A percentile compares a stretch with the other conserved stretches of the same genome.
Evolutionary conservation across 2,797 vertebrate species (phyloP).

Genomic region (Rhinichthys osculus): DNA sequence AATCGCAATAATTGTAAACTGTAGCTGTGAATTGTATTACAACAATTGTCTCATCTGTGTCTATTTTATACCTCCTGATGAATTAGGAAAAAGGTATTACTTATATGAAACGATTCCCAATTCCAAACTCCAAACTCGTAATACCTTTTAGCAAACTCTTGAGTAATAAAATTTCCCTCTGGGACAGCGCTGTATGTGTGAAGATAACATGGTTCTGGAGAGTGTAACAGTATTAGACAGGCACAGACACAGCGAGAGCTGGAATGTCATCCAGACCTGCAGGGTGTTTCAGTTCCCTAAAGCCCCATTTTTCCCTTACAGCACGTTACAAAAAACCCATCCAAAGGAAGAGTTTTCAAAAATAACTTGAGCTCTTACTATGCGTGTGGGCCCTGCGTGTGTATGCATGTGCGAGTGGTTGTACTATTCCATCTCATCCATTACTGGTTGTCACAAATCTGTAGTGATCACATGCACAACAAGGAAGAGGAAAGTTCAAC

Average conservation of each 20-base stretch:
- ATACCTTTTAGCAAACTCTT: conserved; percentile 2
- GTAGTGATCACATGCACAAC: too few relatives aligned
- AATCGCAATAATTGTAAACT: neutral
- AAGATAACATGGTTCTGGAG: conserved; percentile 73
- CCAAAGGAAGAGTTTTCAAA: conserved; percentile 31
- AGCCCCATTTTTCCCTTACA: conserved; percentile 19
- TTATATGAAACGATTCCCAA: neutral
- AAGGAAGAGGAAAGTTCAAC: too few relatives aligned
- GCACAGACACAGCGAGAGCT: conserved; percentile 80
- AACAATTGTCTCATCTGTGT: neutral
- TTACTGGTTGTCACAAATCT: neutral
- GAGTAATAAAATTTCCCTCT: neutral
- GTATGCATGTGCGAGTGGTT: neutral
- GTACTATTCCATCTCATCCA: neutral
- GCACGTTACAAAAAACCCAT: neutral
- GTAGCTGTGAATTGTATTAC: neutral
- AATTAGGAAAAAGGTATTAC: neutral
- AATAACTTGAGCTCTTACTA: neutral
- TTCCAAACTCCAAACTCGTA: neutral
- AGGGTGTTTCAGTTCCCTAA: conserved; percentile 50
- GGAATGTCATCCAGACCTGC: conserved; percentile 80
- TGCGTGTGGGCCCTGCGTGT: conserved; percentile 29
- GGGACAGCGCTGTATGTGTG: conserved; percentile 20
- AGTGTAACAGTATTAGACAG: conserved; percentile 76
- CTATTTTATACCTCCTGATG: neutral